These are phyloP conservation scores for Phyllopteryx taeniolatus DNA, from an alignment of 2,113 vertebrate genomes.

Conservation along the genomic window DNA sequence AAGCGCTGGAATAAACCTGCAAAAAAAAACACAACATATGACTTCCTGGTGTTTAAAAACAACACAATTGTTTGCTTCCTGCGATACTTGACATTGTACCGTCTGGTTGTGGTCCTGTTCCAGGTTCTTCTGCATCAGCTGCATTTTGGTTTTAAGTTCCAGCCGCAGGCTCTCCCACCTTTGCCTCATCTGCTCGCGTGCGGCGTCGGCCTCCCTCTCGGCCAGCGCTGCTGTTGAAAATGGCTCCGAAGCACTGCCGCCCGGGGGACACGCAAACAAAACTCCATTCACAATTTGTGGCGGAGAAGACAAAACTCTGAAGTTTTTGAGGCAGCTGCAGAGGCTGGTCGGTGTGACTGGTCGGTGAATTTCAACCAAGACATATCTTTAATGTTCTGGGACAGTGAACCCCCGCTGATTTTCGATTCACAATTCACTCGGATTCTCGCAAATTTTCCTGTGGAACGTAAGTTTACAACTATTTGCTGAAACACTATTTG, in stretches of 20 bases:
- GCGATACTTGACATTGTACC: slow-evolving; percentile 60
- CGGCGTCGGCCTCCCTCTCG: slow-evolving; percentile 72
- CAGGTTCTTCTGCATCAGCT: slow-evolving; percentile 80
- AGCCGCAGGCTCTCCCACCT: slow-evolving; percentile 87
- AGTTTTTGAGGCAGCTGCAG: background rate
- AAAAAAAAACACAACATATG: background rate
- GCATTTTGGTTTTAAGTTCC: slow-evolving; percentile 84
- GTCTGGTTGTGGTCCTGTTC: slow-evolving; percentile 81
- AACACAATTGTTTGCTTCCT: background rate
- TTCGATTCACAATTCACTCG: too few relatives aligned
- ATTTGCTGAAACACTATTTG: too few relatives aligned
- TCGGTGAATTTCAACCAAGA: too few relatives aligned
- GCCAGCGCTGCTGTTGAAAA: slow-evolving; percentile 74
- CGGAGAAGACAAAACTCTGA: too few relatives aligned
- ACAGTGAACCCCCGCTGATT: too few relatives aligned
- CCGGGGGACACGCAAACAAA: slow-evolving; percentile 30
- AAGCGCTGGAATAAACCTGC: slow-evolving; percentile 82
- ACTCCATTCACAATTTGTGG: background rate
- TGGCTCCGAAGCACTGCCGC: slow-evolving; percentile 73
- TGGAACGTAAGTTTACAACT: too few relatives aligned
- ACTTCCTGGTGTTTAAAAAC: background rate
- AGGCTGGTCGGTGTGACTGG: background rate
- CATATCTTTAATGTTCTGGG: too few relatives aligned
- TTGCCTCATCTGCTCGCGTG: slow-evolving; percentile 79
- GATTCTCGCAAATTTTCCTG: too few relatives aligned